Evolutionary conservation across 2,888 invertebrate genomes (phyloP).

Genomic region (Cylindroiulus punctatus): DNA sequence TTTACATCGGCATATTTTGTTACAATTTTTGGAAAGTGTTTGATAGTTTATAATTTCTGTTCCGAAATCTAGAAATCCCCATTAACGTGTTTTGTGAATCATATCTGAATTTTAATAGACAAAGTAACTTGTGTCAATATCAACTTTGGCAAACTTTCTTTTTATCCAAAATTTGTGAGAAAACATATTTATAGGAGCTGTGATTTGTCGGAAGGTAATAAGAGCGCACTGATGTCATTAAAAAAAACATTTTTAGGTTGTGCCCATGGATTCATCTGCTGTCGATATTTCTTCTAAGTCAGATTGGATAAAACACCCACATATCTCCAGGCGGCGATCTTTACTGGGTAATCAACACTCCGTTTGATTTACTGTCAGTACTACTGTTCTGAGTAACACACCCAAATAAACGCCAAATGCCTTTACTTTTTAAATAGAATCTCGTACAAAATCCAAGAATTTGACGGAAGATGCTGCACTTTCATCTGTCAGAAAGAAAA

Average conservation of each 20-base stretch:
- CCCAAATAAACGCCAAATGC: background rate
- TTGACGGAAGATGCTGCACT: background rate
- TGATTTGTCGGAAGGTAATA: too few species aligned
- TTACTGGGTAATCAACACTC: background rate
- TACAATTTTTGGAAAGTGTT: too few species aligned
- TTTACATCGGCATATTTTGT: too few species aligned
- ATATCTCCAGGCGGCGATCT: background rate
- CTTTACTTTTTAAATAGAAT: background rate
- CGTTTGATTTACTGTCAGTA: background rate
- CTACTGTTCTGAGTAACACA: background rate
- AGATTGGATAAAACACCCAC: background rate
- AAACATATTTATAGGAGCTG: too few species aligned
- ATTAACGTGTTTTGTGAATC: too few species aligned
- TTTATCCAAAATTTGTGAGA: too few species aligned
- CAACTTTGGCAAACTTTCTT: too few species aligned
- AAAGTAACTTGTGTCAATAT: too few species aligned
- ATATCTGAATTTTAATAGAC: too few species aligned
- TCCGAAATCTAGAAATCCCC: too few species aligned
- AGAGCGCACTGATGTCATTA: too few species aligned
- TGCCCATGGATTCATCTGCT: background rate
- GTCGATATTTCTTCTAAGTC: background rate
- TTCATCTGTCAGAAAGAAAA: background rate
- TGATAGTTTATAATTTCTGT: too few species aligned
- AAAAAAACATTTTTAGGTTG: slow-evolving; percentile 20
- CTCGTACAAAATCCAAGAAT: background rate